These are phyloP conservation scores for Etheostoma spectabile DNA, from an alignment of 2,113 vertebrate species.

Conservation along the genomic window DNA sequence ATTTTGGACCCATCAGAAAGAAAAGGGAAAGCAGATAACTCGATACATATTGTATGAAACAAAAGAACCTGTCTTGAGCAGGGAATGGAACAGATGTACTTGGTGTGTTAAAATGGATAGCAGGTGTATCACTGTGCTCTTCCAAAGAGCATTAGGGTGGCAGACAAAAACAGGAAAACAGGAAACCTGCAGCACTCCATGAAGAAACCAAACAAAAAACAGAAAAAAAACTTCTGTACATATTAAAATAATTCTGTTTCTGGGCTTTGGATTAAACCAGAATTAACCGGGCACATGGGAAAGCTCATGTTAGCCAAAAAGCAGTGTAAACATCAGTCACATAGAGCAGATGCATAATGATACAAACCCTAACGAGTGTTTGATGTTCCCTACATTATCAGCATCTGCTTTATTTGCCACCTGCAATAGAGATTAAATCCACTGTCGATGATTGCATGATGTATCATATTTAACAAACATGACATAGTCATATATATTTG, in stretches of 20 bases:
- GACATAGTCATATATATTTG: no score
- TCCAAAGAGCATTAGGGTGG: background rate
- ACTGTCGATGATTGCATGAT: background rate
- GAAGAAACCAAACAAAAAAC: background rate
- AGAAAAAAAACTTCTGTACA: background rate
- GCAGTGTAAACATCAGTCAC: background rate
- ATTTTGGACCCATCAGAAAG: constrained; percentile 1
- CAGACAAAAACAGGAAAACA: background rate
- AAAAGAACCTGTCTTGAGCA: constrained; percentile 29
- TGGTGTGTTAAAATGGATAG: constrained; percentile 18
- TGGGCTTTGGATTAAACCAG: background rate
- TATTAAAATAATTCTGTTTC: background rate
- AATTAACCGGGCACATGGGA: background rate
- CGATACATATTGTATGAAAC: constrained; percentile 21
- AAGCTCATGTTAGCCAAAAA: background rate
- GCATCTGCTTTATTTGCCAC: background rate
- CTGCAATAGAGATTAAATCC: background rate
- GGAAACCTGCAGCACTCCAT: background rate
- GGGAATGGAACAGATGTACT: constrained; percentile 30
- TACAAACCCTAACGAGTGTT: background rate
- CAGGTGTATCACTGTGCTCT: background rate
- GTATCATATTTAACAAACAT: background rate
- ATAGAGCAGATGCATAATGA: constrained; percentile 13
- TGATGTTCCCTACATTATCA: background rate
- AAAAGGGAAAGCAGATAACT: constrained; percentile 35